Conservation (phyloP, 2,113 vertebrate species). For the Poecile atricapillus region DNA sequence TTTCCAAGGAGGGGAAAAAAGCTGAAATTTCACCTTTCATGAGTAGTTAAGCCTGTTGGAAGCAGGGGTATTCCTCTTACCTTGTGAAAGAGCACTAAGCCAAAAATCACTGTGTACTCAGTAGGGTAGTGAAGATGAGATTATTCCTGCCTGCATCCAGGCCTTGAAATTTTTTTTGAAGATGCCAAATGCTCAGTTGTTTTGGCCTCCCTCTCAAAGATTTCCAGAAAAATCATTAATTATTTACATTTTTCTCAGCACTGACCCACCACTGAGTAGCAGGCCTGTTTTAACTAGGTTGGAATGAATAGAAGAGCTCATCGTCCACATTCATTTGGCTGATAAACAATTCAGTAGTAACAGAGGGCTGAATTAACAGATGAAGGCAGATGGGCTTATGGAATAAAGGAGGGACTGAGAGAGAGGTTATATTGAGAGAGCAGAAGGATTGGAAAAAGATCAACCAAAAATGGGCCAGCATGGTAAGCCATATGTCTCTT, state of each 20-base stretch:
- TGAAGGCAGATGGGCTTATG: constrained; percentile 60
- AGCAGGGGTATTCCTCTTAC: neutral
- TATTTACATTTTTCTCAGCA: neutral
- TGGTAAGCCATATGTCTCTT: constrained; percentile 56
- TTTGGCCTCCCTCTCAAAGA: neutral
- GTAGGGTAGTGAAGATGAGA: neutral
- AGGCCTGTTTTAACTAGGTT: neutral
- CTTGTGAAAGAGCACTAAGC: neutral
- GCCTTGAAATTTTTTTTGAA: neutral
- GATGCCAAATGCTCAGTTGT: neutral
- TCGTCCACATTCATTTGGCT: neutral
- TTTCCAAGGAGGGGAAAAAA: neutral
- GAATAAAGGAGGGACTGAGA: constrained; percentile 14
- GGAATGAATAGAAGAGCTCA: neutral
- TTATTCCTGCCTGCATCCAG: neutral
- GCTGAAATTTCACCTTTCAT: neutral
- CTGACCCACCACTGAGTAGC: neutral
- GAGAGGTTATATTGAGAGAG: constrained; percentile 41
- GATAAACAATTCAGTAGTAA: constrained; percentile 30
- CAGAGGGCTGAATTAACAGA: constrained; percentile 49
- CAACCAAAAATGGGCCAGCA: constrained; percentile 62
- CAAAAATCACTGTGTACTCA: neutral
- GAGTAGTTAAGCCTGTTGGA: neutral
- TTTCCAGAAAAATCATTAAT: neutral
- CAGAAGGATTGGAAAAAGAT: constrained; percentile 64